Percentiles rank a stretch among this genome's conserved stretches.
Evolutionary conservation across 2,888 invertebrate genomes (phyloP).

Genomic region (Dicycla oo): DNA sequence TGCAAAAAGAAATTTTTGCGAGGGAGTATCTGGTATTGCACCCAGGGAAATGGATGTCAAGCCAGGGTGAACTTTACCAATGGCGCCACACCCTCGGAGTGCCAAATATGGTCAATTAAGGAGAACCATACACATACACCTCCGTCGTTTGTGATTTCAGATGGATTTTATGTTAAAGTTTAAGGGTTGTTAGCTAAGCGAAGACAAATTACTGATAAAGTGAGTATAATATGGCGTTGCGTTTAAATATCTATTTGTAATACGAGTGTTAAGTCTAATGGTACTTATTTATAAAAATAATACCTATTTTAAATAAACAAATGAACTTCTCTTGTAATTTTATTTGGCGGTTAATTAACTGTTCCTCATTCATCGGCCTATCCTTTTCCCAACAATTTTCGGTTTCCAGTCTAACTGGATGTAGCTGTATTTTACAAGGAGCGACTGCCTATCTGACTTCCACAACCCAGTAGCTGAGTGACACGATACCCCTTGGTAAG

Average conservation of each 20-base stretch:
- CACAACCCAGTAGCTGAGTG: too few species aligned
- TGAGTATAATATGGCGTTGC: neutral
- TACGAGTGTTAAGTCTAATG: neutral
- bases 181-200: neutral
- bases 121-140: slow-evolving; percentile 7
- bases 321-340: neutral
- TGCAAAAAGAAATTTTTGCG: slow-evolving; percentile 3
- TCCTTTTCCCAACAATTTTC: too few species aligned
- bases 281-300: neutral
- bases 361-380: neutral
- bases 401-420: too few species aligned
- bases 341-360: neutral
- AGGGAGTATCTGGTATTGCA: slow-evolving; percentile 33
- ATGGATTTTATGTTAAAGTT: slow-evolving; percentile 18
- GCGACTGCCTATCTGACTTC: too few species aligned
- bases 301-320: neutral
- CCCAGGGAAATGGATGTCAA: slow-evolving; percentile 2
- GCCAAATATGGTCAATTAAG: slow-evolving; percentile 3
- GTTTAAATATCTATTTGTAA: neutral
- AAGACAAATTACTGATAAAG: neutral
- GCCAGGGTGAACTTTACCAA: slow-evolving; percentile 21
- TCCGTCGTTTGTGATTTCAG: slow-evolving; percentile 1
- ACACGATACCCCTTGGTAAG: too few species aligned
- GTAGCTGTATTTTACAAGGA: too few species aligned
- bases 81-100: neutral